These are phyloP conservation scores for Acanthoscelides obtectus DNA, from an alignment of 2,888 invertebrate genomes.

Conservation along the genomic window DNA sequence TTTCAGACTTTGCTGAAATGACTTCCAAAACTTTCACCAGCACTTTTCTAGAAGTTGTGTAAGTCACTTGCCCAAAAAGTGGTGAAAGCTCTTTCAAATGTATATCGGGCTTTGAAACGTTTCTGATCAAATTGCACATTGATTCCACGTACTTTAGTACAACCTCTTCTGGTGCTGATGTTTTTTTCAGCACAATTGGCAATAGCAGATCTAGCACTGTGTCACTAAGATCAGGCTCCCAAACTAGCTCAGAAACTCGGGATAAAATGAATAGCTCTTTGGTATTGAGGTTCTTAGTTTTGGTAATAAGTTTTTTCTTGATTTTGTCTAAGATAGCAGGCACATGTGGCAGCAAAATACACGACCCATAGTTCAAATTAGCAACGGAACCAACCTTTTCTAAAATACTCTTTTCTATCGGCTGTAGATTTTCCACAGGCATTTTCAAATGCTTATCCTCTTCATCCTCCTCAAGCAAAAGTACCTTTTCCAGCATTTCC, in stretches of 20 bases:
- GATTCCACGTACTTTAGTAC: slow-evolving; percentile 67
- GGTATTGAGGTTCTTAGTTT: slow-evolving; percentile 58
- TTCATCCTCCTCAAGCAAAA: slow-evolving; percentile 61
- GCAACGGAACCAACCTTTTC: slow-evolving; percentile 38
- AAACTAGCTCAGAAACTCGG: slow-evolving; percentile 69
- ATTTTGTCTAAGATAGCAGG: slow-evolving; percentile 65
- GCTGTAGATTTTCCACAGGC: slow-evolving; percentile 44
- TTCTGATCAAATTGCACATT: slow-evolving; percentile 68
- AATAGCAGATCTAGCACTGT: slow-evolving; percentile 64
- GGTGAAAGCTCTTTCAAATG: slow-evolving; percentile 69
- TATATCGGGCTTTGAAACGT: slow-evolving; percentile 58
- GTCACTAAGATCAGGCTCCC: slow-evolving; percentile 63
- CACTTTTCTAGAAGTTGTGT: slow-evolving; percentile 63
- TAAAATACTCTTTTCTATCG: slow-evolving; percentile 35
- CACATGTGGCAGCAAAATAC: slow-evolving; percentile 70
- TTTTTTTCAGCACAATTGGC: slow-evolving; percentile 66
- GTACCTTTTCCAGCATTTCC: slow-evolving; percentile 69
- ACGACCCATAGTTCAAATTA: slow-evolving; percentile 66
- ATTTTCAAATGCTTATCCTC: slow-evolving; percentile 47
- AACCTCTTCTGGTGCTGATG: slow-evolving; percentile 61
- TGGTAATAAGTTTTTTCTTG: slow-evolving; percentile 59
- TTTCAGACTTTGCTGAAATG: slow-evolving; percentile 53
- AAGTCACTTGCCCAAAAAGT: slow-evolving; percentile 64
- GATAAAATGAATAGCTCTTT: slow-evolving; percentile 71
- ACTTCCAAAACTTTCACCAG: slow-evolving; percentile 60